A percentile compares a stretch with the other conserved stretches of the same genome.
phyloP scores from a whole-genome alignment of 1,140 invertebrate species.

The Neodiprion virginianus region DNA sequence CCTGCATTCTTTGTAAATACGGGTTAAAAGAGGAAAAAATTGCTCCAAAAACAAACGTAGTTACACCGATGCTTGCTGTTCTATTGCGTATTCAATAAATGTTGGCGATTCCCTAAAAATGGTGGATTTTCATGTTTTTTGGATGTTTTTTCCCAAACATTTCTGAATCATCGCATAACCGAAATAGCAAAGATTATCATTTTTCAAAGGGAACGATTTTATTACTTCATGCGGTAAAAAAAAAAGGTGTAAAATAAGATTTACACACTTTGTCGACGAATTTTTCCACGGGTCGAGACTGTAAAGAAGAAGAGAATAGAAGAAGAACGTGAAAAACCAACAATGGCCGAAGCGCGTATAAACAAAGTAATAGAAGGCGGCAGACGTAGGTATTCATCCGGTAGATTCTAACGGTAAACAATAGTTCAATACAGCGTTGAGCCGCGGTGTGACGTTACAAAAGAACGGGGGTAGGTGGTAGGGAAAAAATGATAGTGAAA shows the following conservation, averaged over 20 bases:
- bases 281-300: background rate
- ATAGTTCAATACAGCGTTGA: background rate
- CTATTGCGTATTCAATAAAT: no score
- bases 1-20: no score
- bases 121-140: no score
- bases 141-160: background rate
- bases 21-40: no score
- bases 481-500: slow-evolving; percentile 17
- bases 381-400: background rate
- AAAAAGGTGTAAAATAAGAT: no score
- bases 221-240: background rate
- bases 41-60: no score
- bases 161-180: background rate
- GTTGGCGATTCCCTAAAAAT: no score
- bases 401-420: background rate
- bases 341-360: background rate
- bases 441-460: background rate
- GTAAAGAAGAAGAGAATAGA: background rate
- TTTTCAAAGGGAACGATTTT: background rate
- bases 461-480: background rate
- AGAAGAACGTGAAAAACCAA: background rate
- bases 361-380: background rate
- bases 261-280: background rate
- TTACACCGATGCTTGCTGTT: no score
- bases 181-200: background rate